These are phyloP conservation scores for Galaxea fascicularis DNA, from an alignment of 92 coral and sea anemone species.

Conservation along the genomic window DNA sequence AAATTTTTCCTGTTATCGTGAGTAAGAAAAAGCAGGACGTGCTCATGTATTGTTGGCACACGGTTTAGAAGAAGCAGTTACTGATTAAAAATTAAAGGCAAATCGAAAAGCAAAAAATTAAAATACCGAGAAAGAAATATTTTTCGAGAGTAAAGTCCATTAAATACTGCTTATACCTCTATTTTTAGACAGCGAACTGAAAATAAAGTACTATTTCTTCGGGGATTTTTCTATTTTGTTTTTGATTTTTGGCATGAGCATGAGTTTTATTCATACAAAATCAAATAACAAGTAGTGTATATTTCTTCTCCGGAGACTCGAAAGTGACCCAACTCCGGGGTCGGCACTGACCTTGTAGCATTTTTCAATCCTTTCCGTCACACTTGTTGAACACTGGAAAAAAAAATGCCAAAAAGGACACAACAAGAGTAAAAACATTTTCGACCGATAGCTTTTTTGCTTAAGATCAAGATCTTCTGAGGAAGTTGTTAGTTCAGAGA, in stretches of 20 bases:
- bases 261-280: background rate
- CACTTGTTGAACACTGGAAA: background rate
- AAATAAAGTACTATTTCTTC: slow-evolving; percentile 19
- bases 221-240: background rate
- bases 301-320: too few species aligned
- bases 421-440: background rate
- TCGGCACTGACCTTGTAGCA: background rate
- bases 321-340: background rate
- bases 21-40: too few species aligned
- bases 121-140: background rate
- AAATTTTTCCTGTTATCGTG: too few species aligned
- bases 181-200: background rate
- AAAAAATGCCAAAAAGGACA: background rate
- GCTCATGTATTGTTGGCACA: background rate
- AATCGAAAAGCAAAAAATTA: background rate
- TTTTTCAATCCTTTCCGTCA: background rate
- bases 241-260: background rate
- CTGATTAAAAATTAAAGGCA: background rate
- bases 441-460: background rate
- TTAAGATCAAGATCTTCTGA: background rate
- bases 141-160: background rate
- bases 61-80: background rate
- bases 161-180: background rate
- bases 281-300: background rate
- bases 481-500: background rate